A percentile compares a stretch with the other conserved stretches of the same genome.
These are phyloP conservation scores for Cygnus atratus DNA, from an alignment of 2,113 vertebrate genomes.

Conservation along the genomic window DNA sequence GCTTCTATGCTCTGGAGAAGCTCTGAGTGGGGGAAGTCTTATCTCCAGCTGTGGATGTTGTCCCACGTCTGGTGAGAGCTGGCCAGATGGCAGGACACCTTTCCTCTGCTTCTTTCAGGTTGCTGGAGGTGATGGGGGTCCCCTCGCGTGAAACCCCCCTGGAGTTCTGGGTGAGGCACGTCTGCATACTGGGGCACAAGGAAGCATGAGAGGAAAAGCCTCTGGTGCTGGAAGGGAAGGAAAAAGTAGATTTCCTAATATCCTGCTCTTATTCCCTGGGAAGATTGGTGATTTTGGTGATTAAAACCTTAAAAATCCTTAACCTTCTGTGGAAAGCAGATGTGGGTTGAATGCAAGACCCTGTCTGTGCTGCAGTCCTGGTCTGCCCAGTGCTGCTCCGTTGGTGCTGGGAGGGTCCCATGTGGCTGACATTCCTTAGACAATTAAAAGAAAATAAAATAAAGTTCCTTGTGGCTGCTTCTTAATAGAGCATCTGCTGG, in stretches of 20 bases:
- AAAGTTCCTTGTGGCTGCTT: neutral
- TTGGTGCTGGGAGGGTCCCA: neutral
- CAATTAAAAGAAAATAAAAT: neutral
- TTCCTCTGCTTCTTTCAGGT: slow-evolving; percentile 48
- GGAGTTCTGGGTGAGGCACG: slow-evolving; percentile 38
- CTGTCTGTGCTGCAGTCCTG: neutral
- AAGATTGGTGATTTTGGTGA: neutral
- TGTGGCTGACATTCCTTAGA: neutral
- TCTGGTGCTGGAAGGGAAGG: neutral
- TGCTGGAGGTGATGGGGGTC: slow-evolving; percentile 62
- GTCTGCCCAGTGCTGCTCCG: neutral
- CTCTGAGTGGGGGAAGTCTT: neutral
- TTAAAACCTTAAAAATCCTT: neutral
- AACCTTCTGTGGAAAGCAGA: neutral
- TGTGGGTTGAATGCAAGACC: neutral
- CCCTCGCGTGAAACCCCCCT: slow-evolving; percentile 45
- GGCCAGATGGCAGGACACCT: neutral
- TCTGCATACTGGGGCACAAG: slow-evolving; percentile 59
- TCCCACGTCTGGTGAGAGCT: neutral
- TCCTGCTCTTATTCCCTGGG: neutral
- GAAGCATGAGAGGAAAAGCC: neutral
- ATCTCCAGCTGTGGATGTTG: neutral
- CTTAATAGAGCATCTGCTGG: neutral
- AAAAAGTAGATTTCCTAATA: neutral
- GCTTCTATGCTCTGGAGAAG: neutral